Evolutionary conservation across 2,113 vertebrate species (phyloP).

Genomic region (Tretioscincus oriximinensis): DNA sequence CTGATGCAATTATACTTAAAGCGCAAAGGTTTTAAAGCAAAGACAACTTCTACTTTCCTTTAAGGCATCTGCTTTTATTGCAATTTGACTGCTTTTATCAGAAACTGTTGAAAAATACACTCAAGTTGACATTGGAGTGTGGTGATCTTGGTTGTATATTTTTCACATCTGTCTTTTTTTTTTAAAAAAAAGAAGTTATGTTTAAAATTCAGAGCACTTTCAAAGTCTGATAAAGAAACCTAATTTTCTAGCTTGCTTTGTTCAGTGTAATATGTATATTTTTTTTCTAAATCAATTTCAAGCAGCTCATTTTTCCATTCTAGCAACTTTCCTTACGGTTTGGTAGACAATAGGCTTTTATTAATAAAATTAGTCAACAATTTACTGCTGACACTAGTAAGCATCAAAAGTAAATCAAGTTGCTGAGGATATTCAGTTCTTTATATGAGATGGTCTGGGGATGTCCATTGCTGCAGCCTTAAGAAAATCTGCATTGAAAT

Average conservation of each 20-base stretch:
- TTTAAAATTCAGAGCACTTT: conserved; percentile 75
- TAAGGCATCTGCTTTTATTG: conserved; percentile 52
- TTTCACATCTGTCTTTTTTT: conserved; percentile 52
- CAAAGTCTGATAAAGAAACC: conserved; percentile 73
- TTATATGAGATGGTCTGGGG: conserved; percentile 1
- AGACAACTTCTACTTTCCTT: conserved; percentile 53
- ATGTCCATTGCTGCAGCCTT: neutral
- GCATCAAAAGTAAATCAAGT: conserved; percentile 64
- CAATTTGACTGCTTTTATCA: conserved; percentile 61
- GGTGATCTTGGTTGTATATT: conserved; percentile 65
- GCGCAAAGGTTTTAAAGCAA: conserved; percentile 1
- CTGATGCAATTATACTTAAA: conserved; percentile 1
- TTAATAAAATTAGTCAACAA: conserved; percentile 42
- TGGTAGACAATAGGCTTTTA: conserved; percentile 30
- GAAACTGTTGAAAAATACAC: conserved; percentile 62
- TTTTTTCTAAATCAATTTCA: conserved; percentile 74
- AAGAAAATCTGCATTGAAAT: neutral
- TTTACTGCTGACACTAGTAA: conserved; percentile 58
- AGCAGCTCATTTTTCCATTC: conserved; percentile 72
- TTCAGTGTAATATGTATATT: conserved; percentile 61
- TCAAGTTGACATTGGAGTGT: conserved; percentile 72
- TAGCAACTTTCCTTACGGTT: conserved; percentile 69
- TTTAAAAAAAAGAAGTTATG: conserved; percentile 68
- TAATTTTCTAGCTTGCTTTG: conserved; percentile 73
- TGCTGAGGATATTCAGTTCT: conserved; percentile 61